Percentiles rank a stretch among this genome's conserved stretches.
phyloP scores from a whole-genome alignment of 2,888 invertebrate genomes.

The Trissonchulus latispiculum region DNA sequence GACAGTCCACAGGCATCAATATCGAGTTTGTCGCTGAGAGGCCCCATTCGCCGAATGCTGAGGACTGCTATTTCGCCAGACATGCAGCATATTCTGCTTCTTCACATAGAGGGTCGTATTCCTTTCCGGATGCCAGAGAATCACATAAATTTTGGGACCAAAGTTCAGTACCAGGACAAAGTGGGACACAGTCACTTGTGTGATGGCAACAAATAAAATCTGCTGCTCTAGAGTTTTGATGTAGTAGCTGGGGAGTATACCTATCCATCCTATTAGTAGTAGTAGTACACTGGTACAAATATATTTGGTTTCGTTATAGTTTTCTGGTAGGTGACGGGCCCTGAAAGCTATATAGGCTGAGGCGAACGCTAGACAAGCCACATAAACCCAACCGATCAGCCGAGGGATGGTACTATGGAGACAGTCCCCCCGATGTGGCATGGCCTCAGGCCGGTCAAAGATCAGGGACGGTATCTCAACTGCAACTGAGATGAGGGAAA shows the following conservation, averaged over 20 bases:
- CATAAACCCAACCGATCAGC: not conserved
- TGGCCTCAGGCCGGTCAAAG: not conserved
- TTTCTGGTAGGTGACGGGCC: slow-evolving; percentile 13
- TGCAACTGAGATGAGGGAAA: not conserved
- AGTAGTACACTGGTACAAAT: not conserved
- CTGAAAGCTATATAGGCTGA: slow-evolving; percentile 8
- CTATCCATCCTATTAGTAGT: slow-evolving; percentile 7
- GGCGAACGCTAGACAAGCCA: not conserved
- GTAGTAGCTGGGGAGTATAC: slow-evolving; percentile 15
- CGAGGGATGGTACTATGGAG: not conserved
- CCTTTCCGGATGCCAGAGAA: slow-evolving; percentile 11
- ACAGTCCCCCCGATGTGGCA: not conserved
- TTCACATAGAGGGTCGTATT: slow-evolving; percentile 15
- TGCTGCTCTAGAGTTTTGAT: not conserved
- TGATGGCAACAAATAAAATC: not conserved
- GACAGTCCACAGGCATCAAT: too few relatives aligned
- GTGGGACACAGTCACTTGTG: not conserved
- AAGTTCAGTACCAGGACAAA: slow-evolving; percentile 9
- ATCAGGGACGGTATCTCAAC: not conserved
- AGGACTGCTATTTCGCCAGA: too few relatives aligned
- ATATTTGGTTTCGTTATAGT: slow-evolving; percentile 15
- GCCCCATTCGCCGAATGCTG: too few relatives aligned
- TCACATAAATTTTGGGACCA: not conserved
- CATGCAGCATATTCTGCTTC: not conserved
- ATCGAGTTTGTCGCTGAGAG: too few relatives aligned